phyloP scores from a whole-genome alignment of 2,888 invertebrate species.

The Ganaspis brasiliensis region DNA sequence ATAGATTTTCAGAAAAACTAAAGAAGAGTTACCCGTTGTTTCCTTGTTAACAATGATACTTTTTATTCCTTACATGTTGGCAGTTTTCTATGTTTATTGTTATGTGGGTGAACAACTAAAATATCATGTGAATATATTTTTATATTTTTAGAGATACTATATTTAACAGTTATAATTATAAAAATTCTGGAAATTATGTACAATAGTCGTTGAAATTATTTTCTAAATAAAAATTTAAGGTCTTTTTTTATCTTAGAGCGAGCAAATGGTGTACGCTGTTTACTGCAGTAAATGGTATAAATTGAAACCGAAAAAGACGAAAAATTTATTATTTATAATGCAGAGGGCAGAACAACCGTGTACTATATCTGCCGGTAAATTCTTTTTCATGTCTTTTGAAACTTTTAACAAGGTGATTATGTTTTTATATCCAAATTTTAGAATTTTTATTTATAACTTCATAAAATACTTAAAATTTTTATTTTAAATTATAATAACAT shows the following conservation, averaged over 20 bases:
- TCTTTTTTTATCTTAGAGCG: conserved; percentile 65
- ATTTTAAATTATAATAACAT: too few species aligned
- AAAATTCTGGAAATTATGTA: too few species aligned
- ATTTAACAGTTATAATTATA: too few species aligned
- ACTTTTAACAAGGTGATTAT: conserved; percentile 65
- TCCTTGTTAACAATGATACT: neutral
- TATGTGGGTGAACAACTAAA: conserved; percentile 53
- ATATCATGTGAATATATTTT: conserved; percentile 47
- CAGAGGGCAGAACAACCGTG: conserved; percentile 63
- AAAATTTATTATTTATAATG: conserved; percentile 62
- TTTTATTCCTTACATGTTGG: conserved; percentile 12
- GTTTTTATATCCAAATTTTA: neutral
- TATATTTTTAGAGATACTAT: too few species aligned
- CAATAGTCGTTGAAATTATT: neutral
- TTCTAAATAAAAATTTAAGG: too few species aligned
- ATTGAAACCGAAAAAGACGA: conserved; percentile 57
- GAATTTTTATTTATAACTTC: too few species aligned
- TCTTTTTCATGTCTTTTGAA: conserved; percentile 66
- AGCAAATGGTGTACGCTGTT: conserved; percentile 59
- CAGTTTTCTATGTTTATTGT: conserved; percentile 55
- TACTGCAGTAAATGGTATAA: conserved; percentile 68
- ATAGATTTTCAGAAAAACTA: neutral
- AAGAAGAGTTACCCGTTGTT: conserved; percentile 5
- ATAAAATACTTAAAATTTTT: too few species aligned
- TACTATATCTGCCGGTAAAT: conserved; percentile 69